Evolutionary conservation across 1,140 invertebrate species (phyloP).

Genomic region (Nautilus pompilius): DNA sequence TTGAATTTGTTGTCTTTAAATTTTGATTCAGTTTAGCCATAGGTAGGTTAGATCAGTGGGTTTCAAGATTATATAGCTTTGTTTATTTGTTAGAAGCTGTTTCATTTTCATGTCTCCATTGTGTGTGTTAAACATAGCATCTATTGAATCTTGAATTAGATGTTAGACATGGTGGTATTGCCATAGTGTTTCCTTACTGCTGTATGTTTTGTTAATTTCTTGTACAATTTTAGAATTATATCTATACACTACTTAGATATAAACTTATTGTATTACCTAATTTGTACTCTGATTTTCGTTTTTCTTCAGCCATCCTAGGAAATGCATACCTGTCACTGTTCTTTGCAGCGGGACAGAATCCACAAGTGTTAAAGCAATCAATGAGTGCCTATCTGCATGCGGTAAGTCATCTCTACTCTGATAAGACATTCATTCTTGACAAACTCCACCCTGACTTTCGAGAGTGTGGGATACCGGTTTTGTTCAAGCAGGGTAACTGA

Average conservation of each 20-base stretch:
- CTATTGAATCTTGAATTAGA: too few relatives aligned
- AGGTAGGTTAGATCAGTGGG: too few relatives aligned
- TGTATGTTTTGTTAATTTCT: not conserved
- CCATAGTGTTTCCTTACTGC: not conserved
- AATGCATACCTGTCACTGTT: conserved; percentile 82
- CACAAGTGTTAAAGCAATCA: conserved; percentile 68
- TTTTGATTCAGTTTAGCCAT: too few relatives aligned
- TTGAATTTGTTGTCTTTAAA: too few relatives aligned
- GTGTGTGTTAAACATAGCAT: too few relatives aligned
- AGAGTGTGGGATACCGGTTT: too few relatives aligned
- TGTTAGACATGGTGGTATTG: not conserved
- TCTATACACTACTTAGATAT: not conserved
- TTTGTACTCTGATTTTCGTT: conserved; percentile 4
- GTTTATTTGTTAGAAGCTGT: too few relatives aligned
- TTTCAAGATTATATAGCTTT: too few relatives aligned
- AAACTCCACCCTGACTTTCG: not conserved
- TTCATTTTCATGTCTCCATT: too few relatives aligned
- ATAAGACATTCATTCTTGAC: not conserved
- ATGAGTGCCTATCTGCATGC: conserved; percentile 81
- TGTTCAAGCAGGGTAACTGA: too few relatives aligned
- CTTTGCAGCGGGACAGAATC: conserved; percentile 73
- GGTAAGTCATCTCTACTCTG: conserved; percentile 56
- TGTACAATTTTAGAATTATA: not conserved
- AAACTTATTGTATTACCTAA: not conserved
- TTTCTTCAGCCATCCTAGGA: conserved; percentile 65